Base-by-base conservation (phyloP, 2,888 invertebrate species). In the Biston stratarius region DNA sequence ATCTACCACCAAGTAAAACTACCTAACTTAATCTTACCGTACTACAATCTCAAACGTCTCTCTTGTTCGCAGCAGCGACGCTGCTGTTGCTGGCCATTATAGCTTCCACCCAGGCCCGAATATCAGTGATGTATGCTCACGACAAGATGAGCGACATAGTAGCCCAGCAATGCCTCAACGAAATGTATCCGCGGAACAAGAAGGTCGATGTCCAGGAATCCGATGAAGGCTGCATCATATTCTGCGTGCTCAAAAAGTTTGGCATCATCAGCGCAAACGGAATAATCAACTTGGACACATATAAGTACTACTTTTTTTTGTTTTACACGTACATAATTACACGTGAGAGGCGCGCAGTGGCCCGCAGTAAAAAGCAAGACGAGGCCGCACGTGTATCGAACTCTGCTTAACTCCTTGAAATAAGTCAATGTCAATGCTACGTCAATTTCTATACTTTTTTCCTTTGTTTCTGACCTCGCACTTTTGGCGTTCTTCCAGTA, bases 71-170 rank as follows among this genome's bases (percentile, higher is more conserved):
- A 83, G 83, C 70, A 40, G 34, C 81, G 10, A 8, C 76, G 0
- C 1, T 84, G 8, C 56, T 83, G 12, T 49, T 85, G 1, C 68
- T 84, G 10, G 45, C 52, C 15, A n/a, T 87, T n/a, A 57, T 78
- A 1, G 73, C 68, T 12, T 72, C 76, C 3, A 65, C 78, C 2
- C 73, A 83, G 33, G 88, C 87, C 1, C 84, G 87, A 0, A 86
- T 91, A 45, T 90, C 93, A 1, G 91, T 92, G 0, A 93, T 92
- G 90, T 93, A 93, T 69, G 91, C 93, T 0, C 93, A 93, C 62
- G 92, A 93, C 64, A 88, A 85, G 49, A 65, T 82, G 0, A 91
- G 89, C 7, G 92, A 93, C 67, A 71, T 86, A 40, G 81, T 90
- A 0, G 92, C 90, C 0, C 77, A 87, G 34, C 88, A 91, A 63